A percentile compares a stretch with the other conserved stretches of the same genome.
Conservation (phyloP, 2,797 vertebrate species). For the Oreochromis mossambicus region DNA sequence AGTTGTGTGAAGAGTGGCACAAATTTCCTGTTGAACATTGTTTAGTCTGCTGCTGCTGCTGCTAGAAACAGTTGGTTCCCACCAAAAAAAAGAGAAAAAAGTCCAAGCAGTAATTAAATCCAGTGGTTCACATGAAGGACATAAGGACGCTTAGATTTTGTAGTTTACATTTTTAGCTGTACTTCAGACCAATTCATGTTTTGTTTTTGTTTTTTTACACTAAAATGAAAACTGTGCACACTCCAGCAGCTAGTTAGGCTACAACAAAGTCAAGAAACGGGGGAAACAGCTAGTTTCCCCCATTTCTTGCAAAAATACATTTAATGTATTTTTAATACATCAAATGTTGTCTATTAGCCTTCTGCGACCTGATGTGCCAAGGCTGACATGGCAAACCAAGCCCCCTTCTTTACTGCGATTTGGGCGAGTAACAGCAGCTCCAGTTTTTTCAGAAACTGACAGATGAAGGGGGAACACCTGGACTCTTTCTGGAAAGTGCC, state of each 20-base stretch:
- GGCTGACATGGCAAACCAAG: background rate
- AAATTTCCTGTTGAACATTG: background rate
- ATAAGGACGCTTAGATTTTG: background rate
- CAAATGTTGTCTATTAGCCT: background rate
- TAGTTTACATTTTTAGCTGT: background rate
- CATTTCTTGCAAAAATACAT: background rate
- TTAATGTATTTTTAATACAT: background rate
- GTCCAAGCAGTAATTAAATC: background rate
- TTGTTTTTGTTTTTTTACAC: background rate
- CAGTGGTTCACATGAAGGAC: background rate
- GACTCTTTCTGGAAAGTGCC: background rate
- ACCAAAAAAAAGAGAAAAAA: background rate
- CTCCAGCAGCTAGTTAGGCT: background rate
- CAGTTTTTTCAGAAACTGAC: background rate
- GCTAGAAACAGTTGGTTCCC: background rate
- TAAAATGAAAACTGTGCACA: background rate
- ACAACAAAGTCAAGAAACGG: background rate
- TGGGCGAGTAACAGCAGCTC: background rate
- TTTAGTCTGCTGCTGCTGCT: background rate
- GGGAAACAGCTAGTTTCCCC: background rate
- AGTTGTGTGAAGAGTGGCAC: background rate
- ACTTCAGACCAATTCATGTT: background rate
- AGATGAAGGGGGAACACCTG: background rate
- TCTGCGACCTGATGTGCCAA: background rate
- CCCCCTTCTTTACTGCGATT: background rate